Base-by-base conservation (phyloP, 1,140 invertebrate species). In the Nylanderia fulva region DNA sequence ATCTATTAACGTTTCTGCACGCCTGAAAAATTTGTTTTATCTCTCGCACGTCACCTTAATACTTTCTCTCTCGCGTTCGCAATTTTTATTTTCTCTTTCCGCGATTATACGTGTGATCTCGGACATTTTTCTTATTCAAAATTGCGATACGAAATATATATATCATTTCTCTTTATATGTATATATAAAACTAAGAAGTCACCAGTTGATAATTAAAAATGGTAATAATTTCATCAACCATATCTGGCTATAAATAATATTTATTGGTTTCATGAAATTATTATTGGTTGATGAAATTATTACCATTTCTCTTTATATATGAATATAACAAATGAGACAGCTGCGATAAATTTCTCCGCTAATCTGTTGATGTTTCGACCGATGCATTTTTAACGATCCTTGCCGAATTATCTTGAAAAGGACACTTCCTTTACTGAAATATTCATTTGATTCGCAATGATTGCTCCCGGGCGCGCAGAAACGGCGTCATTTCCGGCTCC, bases 401-500 rank as follows among this genome's bases (percentile, higher is more conserved):
- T 18, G 11, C 21, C 13, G 11, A n/a, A 63, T 4, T 9, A 33
- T 85, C 48, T 74, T 48, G 60, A 33, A 29, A 36, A 85, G 54
- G 63, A 80, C 75, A 80, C 21, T 48, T 77, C 9, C 48, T 36
- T 48, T 33, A 18, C 39, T 80, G 6, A 82, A 85, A 85, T 77
- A 82, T 69, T 85, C 11, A 63, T 58, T 39, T 15, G 54, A 80
- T 45, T n/a, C 42, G 45, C 77, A 75, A 75, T 52, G 76, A 82
- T 85, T 69, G 8, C 54, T 71, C 61, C 18, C 56, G 29, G 8
- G 42, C n/a, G 42, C 58, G 56, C 71, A 48, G 71, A 63, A 84
- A 76, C 42, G 39, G 21, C 80, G 80, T 84, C 80, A 84, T 84
- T 82, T 82, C 77, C 66, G 29, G 69, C 39, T 71, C 33, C 52